Evolutionary conservation across 92 coral and sea anemone genomes (phyloP), one percentile per base, ranked within the genome.

Genomic region (Zoanthus gigantus): DNA sequence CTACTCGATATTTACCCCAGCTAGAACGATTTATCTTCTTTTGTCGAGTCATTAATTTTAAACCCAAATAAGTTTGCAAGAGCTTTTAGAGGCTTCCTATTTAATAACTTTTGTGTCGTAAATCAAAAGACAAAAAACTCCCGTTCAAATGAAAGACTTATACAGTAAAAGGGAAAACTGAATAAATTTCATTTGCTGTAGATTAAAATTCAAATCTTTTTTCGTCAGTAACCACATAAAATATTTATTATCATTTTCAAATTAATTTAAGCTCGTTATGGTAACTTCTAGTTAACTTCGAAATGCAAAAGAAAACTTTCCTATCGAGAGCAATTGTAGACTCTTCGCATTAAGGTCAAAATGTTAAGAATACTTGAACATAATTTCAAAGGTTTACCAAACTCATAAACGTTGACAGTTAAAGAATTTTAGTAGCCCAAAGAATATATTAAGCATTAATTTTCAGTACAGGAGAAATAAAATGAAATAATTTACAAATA

Each of bases 171-270:
- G 6, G 17, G 9, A 69, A 14, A 30, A 8, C 37, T 23, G 7
- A 69, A 30, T 4, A 30, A 69, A 9, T 69, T 69, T 69, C 46
- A 31, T 7, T 31, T 30, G 42, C 46, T 69, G 42, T 13, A 31
- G 46, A 30, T 54, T 66, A 4, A 18, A 71, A 28, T 81, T 23
- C 11, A 61, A 34, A 81, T 81, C 74, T 9, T 66, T 81, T 81
- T 13, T 81, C 13, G 30, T 56, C 28, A 14, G 74, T 53, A 63
- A 16, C 83, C 30, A 58, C 15, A 81, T 81, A 10, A 46, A 81
- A 67, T 65, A 81, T 81, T 81, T 65, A 63, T 81, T 28, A 46
- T 18, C 31, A 14, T 80, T 65, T 78, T 17, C 8, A 44, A 45
- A 65, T 30, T 46, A 9, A 60, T 66, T 11, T 46, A 80, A 63